These are phyloP conservation scores for Paratrypauchen microcephalus DNA, from an alignment of 2,797 vertebrate genomes.

Conservation along the genomic window DNA sequence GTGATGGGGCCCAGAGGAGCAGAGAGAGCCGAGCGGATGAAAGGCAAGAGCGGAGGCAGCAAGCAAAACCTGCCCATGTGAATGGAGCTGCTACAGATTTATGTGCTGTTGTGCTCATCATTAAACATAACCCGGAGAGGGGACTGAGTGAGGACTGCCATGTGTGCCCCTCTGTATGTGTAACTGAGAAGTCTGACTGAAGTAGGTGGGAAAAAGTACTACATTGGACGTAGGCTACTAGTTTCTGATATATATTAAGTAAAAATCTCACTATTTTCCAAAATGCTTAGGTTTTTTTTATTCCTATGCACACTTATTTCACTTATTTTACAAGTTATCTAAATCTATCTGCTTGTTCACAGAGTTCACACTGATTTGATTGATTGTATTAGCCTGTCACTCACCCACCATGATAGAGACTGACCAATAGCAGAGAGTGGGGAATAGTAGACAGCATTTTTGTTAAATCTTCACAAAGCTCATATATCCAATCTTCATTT, in stretches of 20 bases:
- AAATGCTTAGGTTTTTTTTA: too few relatives aligned
- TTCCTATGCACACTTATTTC: too few relatives aligned
- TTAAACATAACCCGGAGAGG: slow-evolving; percentile 62
- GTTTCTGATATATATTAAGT: neutral
- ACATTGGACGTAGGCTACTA: neutral
- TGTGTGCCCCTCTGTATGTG: slow-evolving; percentile 43
- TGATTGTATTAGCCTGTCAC: neutral
- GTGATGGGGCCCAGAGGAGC: slow-evolving; percentile 63
- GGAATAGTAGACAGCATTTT: neutral
- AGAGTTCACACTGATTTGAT: neutral
- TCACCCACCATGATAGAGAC: neutral
- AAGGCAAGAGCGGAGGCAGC: slow-evolving; percentile 63
- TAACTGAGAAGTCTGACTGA: neutral
- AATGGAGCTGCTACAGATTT: slow-evolving; percentile 64
- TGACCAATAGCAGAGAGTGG: neutral
- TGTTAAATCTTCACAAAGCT: neutral
- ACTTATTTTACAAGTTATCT: neutral
- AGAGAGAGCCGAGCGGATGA: slow-evolving; percentile 58
- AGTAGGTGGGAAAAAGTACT: neutral
- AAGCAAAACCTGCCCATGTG: slow-evolving; percentile 68
- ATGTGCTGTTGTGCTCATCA: slow-evolving; percentile 65
- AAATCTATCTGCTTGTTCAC: neutral
- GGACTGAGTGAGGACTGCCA: slow-evolving; percentile 41
- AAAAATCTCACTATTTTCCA: neutral
- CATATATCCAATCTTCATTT: neutral